These are phyloP conservation scores for Portunus trituberculatus DNA, from an alignment of 1,140 invertebrate genomes.

Conservation along the genomic window DNA sequence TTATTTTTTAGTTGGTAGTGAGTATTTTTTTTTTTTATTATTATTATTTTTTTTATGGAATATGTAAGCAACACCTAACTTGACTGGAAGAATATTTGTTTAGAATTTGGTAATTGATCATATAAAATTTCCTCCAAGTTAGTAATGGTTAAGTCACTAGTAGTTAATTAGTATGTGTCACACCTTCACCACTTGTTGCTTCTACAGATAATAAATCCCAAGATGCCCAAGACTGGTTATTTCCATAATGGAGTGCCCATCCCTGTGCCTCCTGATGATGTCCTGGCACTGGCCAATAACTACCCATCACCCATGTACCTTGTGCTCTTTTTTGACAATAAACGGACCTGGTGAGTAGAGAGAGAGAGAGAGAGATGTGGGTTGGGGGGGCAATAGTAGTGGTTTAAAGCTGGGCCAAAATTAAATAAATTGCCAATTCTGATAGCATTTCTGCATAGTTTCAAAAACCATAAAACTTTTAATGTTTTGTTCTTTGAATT, in stretches of 20 bases:
- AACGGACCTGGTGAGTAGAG: conserved; percentile 90
- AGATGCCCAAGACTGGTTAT: conserved; percentile 93
- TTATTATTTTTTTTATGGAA: no score
- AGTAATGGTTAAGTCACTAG: background rate
- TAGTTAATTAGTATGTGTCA: background rate
- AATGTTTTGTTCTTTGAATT: no score
- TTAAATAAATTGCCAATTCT: no score
- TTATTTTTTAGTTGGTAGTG: no score
- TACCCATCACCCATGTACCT: conserved; percentile 91
- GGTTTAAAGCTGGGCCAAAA: no score
- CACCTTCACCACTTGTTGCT: conserved; percentile 51
- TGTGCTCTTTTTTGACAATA: conserved; percentile 97
- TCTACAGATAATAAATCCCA: conserved; percentile 92
- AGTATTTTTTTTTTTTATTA: no score
- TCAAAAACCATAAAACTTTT: no score
- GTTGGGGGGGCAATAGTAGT: no score
- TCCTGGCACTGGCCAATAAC: conserved; percentile 90
- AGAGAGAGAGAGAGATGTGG: background rate
- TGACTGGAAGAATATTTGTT: no score
- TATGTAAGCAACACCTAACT: no score
- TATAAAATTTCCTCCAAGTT: background rate
- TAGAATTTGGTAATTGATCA: no score
- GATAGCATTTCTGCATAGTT: no score
- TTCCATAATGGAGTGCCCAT: conserved; percentile 96
- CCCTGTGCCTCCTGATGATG: conserved; percentile 94